A percentile compares a stretch with the other conserved stretches of the same genome.
phyloP scores from a whole-genome alignment of 2,888 invertebrate genomes.

The Xylocampa areola region DNA sequence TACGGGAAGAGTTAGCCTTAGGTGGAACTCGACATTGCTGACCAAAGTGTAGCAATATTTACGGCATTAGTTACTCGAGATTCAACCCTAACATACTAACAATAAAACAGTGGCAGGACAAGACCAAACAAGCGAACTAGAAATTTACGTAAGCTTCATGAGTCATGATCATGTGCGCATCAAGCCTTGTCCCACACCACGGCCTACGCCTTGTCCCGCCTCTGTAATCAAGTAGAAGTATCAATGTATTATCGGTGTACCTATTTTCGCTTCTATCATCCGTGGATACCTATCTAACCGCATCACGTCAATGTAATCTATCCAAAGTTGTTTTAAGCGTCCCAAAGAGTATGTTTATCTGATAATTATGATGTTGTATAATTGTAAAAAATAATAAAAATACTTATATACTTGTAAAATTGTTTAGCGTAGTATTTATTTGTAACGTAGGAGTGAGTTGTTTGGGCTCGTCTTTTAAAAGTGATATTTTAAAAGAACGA shows the following conservation, averaged over 20 bases:
- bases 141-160: too few relatives aligned
- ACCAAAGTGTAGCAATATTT: slow-evolving; percentile 53
- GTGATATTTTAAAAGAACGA: slow-evolving; percentile 82
- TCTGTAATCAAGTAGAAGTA: slow-evolving; percentile 50
- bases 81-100: slow-evolving; percentile 55
- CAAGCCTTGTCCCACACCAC: too few relatives aligned
- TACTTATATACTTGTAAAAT: slow-evolving; percentile 87
- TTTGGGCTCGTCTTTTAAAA: slow-evolving; percentile 86
- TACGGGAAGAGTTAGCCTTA: slow-evolving; percentile 32
- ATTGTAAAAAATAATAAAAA: slow-evolving; percentile 87
- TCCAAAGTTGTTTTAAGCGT: slow-evolving; percentile 86
- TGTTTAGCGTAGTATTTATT: slow-evolving; percentile 88
- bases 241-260: slow-evolving; percentile 55
- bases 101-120: too few relatives aligned
- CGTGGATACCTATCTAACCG: slow-evolving; percentile 47
- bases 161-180: too few relatives aligned
- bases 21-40: slow-evolving; percentile 33
- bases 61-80: slow-evolving; percentile 37
- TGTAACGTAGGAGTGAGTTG: slow-evolving; percentile 73
- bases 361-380: slow-evolving; percentile 85
- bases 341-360: slow-evolving; percentile 88
- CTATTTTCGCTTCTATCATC: slow-evolving; percentile 60
- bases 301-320: slow-evolving; percentile 67
- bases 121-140: too few relatives aligned
- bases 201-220: too few relatives aligned